phyloP scores from a whole-genome alignment of 2,888 invertebrate genomes.

The Xestia xanthographa region DNA sequence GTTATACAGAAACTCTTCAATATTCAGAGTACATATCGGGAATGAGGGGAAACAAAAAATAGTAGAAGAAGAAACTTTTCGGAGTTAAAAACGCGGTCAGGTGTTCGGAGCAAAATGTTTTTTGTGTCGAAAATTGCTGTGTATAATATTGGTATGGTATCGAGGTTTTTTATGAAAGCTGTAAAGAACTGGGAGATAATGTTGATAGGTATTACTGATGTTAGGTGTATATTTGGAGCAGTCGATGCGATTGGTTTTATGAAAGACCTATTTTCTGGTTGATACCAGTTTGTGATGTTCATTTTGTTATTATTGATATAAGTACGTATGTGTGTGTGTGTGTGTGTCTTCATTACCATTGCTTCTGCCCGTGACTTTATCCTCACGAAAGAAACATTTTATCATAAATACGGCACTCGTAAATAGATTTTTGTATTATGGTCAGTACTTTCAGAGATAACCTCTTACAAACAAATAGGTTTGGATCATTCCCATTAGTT shows the following conservation, averaged over 20 bases:
- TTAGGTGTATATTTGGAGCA: not conserved
- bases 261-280: slow-evolving; percentile 7
- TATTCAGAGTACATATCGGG: slow-evolving; percentile 66
- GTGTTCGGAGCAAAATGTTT: slow-evolving; percentile 57
- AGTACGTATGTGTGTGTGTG: not conserved
- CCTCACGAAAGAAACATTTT: not conserved
- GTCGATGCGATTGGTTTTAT: not conserved
- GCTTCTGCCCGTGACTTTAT: not conserved
- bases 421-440: not conserved
- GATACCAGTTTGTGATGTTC: not conserved
- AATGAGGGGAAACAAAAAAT: slow-evolving; percentile 59
- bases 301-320: not conserved
- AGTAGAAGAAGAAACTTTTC: slow-evolving; percentile 52
- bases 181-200: slow-evolving; percentile 21
- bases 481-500: too few relatives aligned
- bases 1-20: slow-evolving; percentile 60
- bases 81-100: slow-evolving; percentile 62
- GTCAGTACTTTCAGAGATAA: not conserved
- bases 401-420: not conserved
- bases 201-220: not conserved
- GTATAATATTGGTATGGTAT: slow-evolving; percentile 46
- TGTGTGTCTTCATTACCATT: not conserved
- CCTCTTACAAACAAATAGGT: not conserved
- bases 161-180: slow-evolving; percentile 19
- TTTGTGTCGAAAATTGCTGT: slow-evolving; percentile 51